Conservation (phyloP, 35 echinoderm and acorn worm genomes). For the Lytechinus variegatus region DNA sequence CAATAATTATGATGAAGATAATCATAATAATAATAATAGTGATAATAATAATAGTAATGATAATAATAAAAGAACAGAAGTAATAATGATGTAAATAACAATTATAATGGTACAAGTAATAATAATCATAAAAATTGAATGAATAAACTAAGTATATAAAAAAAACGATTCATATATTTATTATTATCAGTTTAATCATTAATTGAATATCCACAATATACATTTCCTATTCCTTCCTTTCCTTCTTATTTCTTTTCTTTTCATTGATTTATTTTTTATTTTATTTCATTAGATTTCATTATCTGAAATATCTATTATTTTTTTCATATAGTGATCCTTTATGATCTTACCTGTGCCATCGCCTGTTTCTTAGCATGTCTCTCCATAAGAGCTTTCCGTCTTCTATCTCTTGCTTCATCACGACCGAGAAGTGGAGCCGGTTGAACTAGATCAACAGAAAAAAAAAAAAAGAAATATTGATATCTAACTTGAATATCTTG, state of each 20-base stretch:
- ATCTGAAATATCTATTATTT: too few relatives aligned
- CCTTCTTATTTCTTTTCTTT: too few relatives aligned
- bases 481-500: neutral
- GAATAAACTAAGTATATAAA: too few relatives aligned
- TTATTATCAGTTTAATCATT: too few relatives aligned
- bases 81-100: neutral
- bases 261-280: too few relatives aligned
- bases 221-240: too few relatives aligned
- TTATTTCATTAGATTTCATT: too few relatives aligned
- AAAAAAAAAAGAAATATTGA: neutral
- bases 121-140: too few relatives aligned
- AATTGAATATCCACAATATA: too few relatives aligned
- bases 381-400: neutral
- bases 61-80: neutral
- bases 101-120: neutral
- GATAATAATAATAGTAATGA: neutral
- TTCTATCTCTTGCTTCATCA: slow-evolving; percentile 22
- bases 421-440: neutral
- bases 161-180: too few relatives aligned
- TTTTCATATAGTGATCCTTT: too few relatives aligned
- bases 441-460: neutral
- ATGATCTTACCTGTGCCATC: neutral
- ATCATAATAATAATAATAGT: neutral
- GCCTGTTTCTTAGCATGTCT: slow-evolving; percentile 16
- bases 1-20: too few relatives aligned